These are phyloP conservation scores for Vidua macroura DNA, from an alignment of 2,113 vertebrate genomes.

Conservation along the genomic window DNA sequence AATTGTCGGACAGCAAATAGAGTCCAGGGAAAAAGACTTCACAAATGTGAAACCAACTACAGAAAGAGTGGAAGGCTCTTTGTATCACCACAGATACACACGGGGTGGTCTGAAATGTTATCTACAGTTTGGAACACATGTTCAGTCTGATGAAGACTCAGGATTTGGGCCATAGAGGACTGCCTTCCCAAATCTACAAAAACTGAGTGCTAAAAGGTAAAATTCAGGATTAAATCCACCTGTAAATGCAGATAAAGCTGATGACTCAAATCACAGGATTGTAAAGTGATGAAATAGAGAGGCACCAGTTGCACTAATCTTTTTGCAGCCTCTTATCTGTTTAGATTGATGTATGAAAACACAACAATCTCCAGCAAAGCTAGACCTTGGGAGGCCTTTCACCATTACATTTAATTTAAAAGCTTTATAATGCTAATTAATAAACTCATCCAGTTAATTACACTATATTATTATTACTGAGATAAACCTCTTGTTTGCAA, in stretches of 20 bases:
- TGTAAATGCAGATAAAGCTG: neutral
- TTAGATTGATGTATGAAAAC: neutral
- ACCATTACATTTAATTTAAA: slow-evolving; percentile 10
- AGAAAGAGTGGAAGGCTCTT: neutral
- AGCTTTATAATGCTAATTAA: slow-evolving; percentile 40
- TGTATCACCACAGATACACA: neutral
- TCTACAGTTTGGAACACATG: neutral
- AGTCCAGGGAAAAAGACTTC: neutral
- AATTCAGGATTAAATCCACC: neutral
- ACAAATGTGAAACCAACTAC: neutral
- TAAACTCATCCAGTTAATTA: slow-evolving; percentile 46
- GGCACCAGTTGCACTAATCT: neutral
- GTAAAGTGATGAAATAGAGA: neutral
- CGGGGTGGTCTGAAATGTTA: neutral
- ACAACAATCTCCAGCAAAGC: neutral
- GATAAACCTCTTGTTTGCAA: slow-evolving; percentile 52
- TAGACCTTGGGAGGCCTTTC: neutral
- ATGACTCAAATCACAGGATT: neutral
- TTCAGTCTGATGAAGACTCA: neutral
- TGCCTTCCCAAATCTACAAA: neutral
- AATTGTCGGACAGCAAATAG: neutral
- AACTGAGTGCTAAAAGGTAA: neutral
- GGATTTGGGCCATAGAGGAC: neutral
- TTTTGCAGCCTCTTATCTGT: neutral
- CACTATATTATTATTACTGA: neutral